Evolutionary conservation across 2,797 vertebrate species (phyloP).

Genomic region (Cyprinella venusta): DNA sequence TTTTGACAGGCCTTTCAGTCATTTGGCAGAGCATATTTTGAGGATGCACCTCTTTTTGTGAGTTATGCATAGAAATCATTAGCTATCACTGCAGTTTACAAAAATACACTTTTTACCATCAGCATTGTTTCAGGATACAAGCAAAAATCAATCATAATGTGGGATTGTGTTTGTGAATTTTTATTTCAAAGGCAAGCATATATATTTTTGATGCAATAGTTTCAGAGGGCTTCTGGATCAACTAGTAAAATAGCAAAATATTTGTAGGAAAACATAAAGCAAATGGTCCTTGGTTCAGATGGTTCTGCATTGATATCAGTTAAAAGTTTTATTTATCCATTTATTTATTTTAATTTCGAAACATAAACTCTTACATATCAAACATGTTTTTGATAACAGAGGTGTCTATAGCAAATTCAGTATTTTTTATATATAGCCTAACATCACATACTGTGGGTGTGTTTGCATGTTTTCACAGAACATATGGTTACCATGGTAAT

Average conservation of each 20-base stretch:
- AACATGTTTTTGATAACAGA: neutral
- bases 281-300: neutral
- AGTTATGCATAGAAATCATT: neutral
- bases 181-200: neutral
- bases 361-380: neutral
- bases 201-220: neutral
- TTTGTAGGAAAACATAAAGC: neutral
- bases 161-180: neutral
- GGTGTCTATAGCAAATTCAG: neutral
- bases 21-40: neutral
- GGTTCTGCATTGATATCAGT: neutral
- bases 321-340: neutral
- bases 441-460: neutral
- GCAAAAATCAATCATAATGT: conserved; percentile 9
- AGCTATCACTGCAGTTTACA: neutral
- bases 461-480: neutral
- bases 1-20: neutral
- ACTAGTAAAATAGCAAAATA: neutral
- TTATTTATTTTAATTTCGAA: too few species aligned
- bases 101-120: neutral
- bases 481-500: neutral
- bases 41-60: neutral
- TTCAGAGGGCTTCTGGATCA: neutral
- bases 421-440: neutral
- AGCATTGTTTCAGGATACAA: conserved; percentile 1